Evolutionary conservation across 2,113 vertebrate genomes (phyloP), one percentile per base, ranked within the genome.

Genomic region (Menura novaehollandiae): DNA sequence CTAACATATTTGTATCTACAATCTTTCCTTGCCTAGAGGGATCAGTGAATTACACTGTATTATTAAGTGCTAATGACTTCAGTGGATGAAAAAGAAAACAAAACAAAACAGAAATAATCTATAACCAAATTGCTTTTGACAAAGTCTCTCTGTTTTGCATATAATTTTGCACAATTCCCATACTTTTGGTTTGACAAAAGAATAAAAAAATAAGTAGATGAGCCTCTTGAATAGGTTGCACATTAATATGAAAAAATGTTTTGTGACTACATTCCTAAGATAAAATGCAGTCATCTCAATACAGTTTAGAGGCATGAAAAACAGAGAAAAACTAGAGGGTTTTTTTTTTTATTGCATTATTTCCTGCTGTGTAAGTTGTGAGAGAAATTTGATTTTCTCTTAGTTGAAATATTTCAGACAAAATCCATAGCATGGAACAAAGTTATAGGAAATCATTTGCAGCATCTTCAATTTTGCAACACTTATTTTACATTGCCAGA

Each of bases 11-110:
- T 83, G 26, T 81, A 43, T 32, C 22, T 91, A 51, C 51, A 77
- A 10, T 73, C 22, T 91, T 96, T 91, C 80, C 69, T 87, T 77
- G 89, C 80, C 93, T 94, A 39, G 27, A 73, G 64, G 35, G 74
- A 91, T 74, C 26, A 19, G n/a, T 46, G 73, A 77, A 81, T 84
- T 77, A 21, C 11, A 26, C 28, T 49, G 28, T 33, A 71, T 80
- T 95, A 88, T 77, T 86, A 89, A 94, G 84, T 66, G 55, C 15
- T 95, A 95, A 87, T 67, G 60, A n/a, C 52, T 87, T 77, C 46
- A 71, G 55, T 51, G 41, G 32, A 80, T 49, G 55, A 18, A 75
- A 96, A 75, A 85, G 9, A 19, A 90, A 82, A 56, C 13, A 75
- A 72, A 79, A n/a, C 13, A 62, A 91, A 64, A 9, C 27, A 55